Conservation (phyloP, 2,113 vertebrate species). For the Aythya baeri region DNA sequence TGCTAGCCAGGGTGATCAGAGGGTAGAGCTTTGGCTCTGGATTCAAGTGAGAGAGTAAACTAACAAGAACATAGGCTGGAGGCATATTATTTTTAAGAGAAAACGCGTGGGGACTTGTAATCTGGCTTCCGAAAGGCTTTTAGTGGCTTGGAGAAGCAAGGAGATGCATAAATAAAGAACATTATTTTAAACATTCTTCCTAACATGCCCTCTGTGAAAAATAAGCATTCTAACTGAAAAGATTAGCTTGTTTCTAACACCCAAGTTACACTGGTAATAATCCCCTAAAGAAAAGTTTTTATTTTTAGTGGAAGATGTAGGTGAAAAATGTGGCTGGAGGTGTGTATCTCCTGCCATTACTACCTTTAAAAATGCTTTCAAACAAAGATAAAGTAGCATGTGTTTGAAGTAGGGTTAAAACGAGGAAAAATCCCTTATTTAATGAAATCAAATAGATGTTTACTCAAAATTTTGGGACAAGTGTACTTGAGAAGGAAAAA, state of each 20-base stretch:
- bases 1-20: neutral
- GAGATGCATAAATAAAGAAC: neutral
- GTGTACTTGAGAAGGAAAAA: neutral
- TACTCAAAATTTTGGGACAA: neutral
- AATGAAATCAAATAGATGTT: neutral
- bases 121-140: neutral
- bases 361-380: neutral
- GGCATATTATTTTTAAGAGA: neutral
- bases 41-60: neutral
- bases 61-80: neutral
- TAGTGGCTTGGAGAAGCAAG: neutral
- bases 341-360: neutral
- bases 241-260: neutral
- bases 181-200: neutral
- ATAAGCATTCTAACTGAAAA: neutral
- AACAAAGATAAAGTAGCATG: neutral
- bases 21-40: neutral
- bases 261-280: neutral
- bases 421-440: neutral
- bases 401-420: neutral
- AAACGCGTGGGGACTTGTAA: neutral
- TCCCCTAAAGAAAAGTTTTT: neutral
- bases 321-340: neutral
- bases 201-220: neutral
- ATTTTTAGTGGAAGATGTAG: neutral